Base-by-base conservation (phyloP, 2,797 vertebrate genomes). In the Streptopelia turtur region DNA sequence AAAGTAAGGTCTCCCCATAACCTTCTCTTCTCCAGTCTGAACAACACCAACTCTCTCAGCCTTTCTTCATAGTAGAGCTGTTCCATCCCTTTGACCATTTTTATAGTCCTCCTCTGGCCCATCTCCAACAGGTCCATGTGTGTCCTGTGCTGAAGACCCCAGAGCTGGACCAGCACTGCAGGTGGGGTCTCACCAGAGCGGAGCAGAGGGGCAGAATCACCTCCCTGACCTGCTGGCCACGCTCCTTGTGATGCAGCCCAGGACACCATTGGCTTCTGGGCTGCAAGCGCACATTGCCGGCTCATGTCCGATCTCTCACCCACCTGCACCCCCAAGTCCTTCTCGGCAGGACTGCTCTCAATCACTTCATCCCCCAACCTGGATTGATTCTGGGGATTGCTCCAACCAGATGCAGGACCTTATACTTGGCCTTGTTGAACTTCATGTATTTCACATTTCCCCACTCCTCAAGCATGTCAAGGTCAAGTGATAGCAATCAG, bases 271-370 rank as follows among this genome's bases (percentile, higher is more conserved):
- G 43, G 27, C 6, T 27, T 74, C 47, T 60, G 37, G 6, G 6
- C n/a, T 60, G 8, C 2, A 0, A 75, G 50, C 0, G 0, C 6
- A 56, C 3, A 5, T 52, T 52, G 3, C 23, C 0, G 0, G 11
- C 20, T 53, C 20, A 9, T 10, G 5, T 31, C 21, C 6, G 27
- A 4, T 13, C 41, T 68, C 60, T 68, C 2, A 1, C 35, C 17
- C 21, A 56, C 21, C 30, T 18, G 4, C 27, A 41, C 30, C 56
- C 39, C 39, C 39, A 39, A 14, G 39, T 39, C 39, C 39, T 39
- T 43, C 15, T 43, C 7, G 7, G 2, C 9, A 31, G 10, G 33
- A 14, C 14, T 76, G 17, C 3, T 61, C 10, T 56, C 56, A 31
- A 31, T n/a, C 5, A 43, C 3, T 56, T 66, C 47, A 33, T 17